Evolutionary conservation across 2,797 vertebrate species (phyloP).

Genomic region (Enteromius trimaculatus): DNA sequence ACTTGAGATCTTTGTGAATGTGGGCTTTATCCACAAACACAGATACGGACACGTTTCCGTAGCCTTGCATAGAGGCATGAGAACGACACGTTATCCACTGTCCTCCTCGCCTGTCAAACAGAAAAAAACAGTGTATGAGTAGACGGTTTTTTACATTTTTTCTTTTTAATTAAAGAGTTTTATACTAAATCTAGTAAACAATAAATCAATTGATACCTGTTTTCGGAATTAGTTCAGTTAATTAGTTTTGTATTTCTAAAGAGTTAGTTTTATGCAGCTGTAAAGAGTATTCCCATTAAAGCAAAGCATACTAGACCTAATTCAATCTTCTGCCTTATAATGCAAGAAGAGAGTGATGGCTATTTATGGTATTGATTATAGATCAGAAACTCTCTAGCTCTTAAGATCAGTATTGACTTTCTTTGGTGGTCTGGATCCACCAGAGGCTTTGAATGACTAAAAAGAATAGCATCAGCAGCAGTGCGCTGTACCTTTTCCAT

Average conservation of each 20-base stretch:
- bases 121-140: not conserved
- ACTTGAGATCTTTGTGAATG: constrained; percentile 89
- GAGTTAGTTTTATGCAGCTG: not conserved
- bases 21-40: constrained; percentile 93
- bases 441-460: not conserved
- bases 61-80: constrained; percentile 84
- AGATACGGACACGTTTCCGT: constrained; percentile 87
- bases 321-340: constrained; percentile 17
- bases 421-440: constrained; percentile 41
- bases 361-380: constrained; percentile 60
- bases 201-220: not conserved
- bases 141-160: not conserved
- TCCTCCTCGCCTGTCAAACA: constrained; percentile 82
- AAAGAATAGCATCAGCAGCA: constrained; percentile 44
- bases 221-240: not conserved
- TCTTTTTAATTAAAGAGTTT: not conserved
- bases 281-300: constrained; percentile 18
- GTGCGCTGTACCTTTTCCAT: constrained; percentile 3
- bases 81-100: constrained; percentile 91
- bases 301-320: not conserved
- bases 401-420: constrained; percentile 57
- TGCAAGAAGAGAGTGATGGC: constrained; percentile 34
- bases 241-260: not conserved
- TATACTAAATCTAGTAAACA: not conserved
- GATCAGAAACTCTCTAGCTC: constrained; percentile 57